Evolutionary conservation across 2,113 vertebrate species (phyloP), one percentile per base, ranked within the genome.

Genomic region (Rafetus swinhoei): DNA sequence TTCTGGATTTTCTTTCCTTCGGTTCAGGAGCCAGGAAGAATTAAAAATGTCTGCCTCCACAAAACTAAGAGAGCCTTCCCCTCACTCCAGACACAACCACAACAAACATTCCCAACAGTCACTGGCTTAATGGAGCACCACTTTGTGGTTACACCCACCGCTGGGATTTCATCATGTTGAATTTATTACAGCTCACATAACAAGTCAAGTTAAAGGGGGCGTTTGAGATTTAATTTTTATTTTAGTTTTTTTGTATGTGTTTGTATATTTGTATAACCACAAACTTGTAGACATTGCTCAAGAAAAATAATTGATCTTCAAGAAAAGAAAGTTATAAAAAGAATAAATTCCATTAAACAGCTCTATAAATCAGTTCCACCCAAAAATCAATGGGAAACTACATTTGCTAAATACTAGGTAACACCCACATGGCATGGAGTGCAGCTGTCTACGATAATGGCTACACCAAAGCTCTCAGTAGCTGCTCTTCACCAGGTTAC

Each of bases 61-160:
- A 93, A 96, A 96, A 95, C 93, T 93, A 96, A 96, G 88, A 91
- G 97, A 97, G 96, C 87, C 94, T 94, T 1, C 22, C 39, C 39
- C 21, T 76, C 35, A 96, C 93, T 95, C 93, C 96, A 97, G 94
- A 96, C 96, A 97, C 88, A 94, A 97, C 95, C 97, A 97, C 97
- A 97, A 96, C 85, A 96, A 95, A 97, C 97, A 94, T 95, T 95
- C 95, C 95, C 39, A 0, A 92, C 88, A 95, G 96, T 90, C 87
- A 91, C 94, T 93, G 91, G 90, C 96, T 96, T 96, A 93, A 96
- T 84, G 93, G 93, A 96, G 95, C 96, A 97, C 95, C 95, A 79
- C 90, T 94, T 93, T 96, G 97, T 96, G 97, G 97, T 97, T 97
- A 97, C 97, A 94, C 88, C 95, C 94, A 94, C 94, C 94, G 94